These are phyloP conservation scores for Mongoloraphidia duomilia DNA, from an alignment of 2,888 invertebrate genomes.

Conservation along the genomic window DNA sequence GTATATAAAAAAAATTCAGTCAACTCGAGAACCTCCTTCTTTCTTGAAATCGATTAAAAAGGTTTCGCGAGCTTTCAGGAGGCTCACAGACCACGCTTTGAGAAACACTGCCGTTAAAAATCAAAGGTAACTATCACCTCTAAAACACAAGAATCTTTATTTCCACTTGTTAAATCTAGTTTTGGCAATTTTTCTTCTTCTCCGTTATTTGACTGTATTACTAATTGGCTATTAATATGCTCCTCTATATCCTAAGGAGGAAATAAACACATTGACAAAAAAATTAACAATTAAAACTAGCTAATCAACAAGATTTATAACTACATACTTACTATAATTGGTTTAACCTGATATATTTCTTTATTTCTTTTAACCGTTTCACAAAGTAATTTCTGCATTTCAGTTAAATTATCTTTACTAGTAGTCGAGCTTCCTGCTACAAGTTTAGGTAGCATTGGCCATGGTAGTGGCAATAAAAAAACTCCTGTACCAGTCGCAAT, in stretches of 20 bases:
- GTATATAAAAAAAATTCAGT: too few species aligned
- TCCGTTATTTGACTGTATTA: conserved; percentile 40
- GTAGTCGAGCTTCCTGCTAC: conserved; percentile 49
- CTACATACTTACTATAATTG: conserved; percentile 21
- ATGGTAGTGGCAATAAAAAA: conserved; percentile 61
- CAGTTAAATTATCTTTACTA: conserved; percentile 47
- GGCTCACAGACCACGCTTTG: too few species aligned
- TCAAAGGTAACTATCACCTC: conserved; percentile 36
- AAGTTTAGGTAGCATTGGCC: conserved; percentile 57
- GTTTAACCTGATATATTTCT: conserved; percentile 50
- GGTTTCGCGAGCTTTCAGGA: too few species aligned
- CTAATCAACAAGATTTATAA: neutral
- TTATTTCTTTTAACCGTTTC: conserved; percentile 58
- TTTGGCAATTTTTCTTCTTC: conserved; percentile 38
- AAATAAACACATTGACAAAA: conserved; percentile 12
- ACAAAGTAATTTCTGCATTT: conserved; percentile 51
- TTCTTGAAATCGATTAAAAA: too few species aligned
- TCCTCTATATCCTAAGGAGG: conserved; percentile 20
- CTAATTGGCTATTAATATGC: conserved; percentile 20
- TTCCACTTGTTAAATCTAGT: conserved; percentile 53
- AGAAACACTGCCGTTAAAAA: neutral
- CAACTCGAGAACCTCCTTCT: too few species aligned
- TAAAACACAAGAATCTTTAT: conserved; percentile 66
- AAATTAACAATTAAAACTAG: conserved; percentile 1
- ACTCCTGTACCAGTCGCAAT: conserved; percentile 81